These are phyloP conservation scores for Lycia hirtaria DNA, from an alignment of 2,888 invertebrate genomes.

Conservation along the genomic window DNA sequence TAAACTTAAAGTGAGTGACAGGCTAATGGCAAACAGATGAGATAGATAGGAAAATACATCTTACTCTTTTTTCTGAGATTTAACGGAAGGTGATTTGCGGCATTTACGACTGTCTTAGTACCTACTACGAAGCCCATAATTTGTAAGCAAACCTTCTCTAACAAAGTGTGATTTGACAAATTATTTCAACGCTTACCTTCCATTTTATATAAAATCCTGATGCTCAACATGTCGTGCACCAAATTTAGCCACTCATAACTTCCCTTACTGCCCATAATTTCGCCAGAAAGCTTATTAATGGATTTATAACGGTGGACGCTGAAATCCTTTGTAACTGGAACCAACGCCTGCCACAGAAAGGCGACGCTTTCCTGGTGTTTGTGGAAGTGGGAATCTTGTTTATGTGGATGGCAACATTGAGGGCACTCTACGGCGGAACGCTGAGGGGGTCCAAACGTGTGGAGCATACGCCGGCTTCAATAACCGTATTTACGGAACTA, in stretches of 20 bases:
- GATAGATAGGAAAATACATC: no score
- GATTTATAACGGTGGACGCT: conserved; percentile 40
- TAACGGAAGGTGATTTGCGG: no score
- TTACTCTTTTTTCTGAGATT: no score
- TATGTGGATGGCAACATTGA: conserved; percentile 35
- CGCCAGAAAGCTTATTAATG: conserved; percentile 46
- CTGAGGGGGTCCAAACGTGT: conserved; percentile 36
- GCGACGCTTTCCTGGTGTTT: conserved; percentile 53
- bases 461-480: conserved; percentile 12
- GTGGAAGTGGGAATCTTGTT: conserved; percentile 45
- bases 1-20: no score
- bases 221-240: background rate
- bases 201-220: no score
- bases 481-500: background rate
- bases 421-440: conserved; percentile 20
- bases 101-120: no score
- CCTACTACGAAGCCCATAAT: no score
- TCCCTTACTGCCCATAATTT: conserved; percentile 43
- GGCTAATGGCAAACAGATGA: no score
- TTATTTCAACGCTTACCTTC: no score
- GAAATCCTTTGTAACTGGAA: conserved; percentile 59
- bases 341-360: conserved; percentile 42
- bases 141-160: no score
- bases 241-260: conserved; percentile 21
- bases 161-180: no score